A percentile compares a stretch with the other conserved stretches of the same genome.
These are phyloP conservation scores for Phylloscopus collybita DNA, from an alignment of 2,797 vertebrate species.

Conservation along the genomic window DNA sequence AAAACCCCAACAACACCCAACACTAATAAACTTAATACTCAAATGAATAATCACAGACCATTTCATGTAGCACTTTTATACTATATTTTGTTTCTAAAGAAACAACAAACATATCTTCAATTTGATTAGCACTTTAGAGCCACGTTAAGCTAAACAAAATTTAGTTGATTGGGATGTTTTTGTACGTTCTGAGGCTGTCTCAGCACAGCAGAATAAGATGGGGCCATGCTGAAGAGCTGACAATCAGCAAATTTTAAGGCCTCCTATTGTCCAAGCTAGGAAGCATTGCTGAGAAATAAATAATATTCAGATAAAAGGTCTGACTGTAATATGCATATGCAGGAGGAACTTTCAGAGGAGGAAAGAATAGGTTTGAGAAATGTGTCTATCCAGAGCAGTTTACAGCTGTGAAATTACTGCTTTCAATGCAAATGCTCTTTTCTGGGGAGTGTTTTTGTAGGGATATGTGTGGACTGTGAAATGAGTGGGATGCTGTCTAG, in stretches of 20 bases:
- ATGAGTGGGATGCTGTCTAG: neutral
- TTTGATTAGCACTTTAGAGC: neutral
- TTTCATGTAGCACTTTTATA: neutral
- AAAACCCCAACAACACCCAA: neutral
- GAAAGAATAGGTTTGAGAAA: neutral
- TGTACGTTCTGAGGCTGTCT: neutral
- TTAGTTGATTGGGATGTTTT: neutral
- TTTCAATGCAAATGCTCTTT: neutral
- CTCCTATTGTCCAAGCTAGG: neutral
- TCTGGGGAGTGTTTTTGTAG: neutral
- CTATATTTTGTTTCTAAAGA: constrained; percentile 10
- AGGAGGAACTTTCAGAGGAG: neutral
- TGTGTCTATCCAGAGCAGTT: neutral
- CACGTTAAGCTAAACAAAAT: neutral
- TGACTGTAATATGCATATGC: neutral
- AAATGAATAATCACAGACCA: constrained; percentile 7
- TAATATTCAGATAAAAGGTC: neutral
- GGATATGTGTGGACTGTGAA: neutral
- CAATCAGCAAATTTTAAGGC: neutral
- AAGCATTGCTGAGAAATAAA: neutral
- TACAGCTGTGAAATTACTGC: neutral
- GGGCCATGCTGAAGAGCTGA: neutral
- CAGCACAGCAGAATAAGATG: neutral
- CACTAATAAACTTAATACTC: neutral
- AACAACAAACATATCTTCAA: neutral